Percentiles rank a stretch among this genome's conserved stretches.
These are phyloP conservation scores for Eudorcas thomsonii DNA, from an alignment of 2,113 vertebrate genomes.

Conservation along the genomic window DNA sequence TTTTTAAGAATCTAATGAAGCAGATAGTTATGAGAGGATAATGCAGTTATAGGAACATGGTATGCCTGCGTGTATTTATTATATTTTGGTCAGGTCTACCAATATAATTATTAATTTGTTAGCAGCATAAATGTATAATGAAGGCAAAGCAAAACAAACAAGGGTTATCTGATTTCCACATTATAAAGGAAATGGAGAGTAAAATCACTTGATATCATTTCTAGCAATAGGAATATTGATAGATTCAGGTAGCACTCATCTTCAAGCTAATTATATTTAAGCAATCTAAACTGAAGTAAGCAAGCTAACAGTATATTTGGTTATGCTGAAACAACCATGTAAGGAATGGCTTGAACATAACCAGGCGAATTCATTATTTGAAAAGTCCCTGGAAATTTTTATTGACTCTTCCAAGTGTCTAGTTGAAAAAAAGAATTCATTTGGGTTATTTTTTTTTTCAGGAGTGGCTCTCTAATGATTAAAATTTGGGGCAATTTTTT, in stretches of 20 bases:
- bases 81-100: background rate
- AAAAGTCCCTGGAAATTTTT: slow-evolving; percentile 13
- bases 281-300: background rate
- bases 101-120: background rate
- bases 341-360: background rate
- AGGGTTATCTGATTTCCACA: background rate
- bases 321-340: background rate
- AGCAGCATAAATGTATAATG: background rate
- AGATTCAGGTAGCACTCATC: background rate
- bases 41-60: background rate
- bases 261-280: background rate
- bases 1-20: background rate
- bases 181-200: background rate
- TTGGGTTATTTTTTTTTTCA: background rate
- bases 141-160: background rate
- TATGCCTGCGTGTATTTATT: background rate
- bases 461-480: background rate
- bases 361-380: background rate
- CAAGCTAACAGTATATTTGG: background rate
- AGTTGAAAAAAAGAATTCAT: background rate
- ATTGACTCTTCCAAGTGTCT: background rate
- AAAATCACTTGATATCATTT: background rate
- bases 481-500: background rate
- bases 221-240: background rate
- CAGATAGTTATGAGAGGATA: background rate